These are phyloP conservation scores for Hemitrygon akajei DNA, from an alignment of 2,797 vertebrate species.

Conservation along the genomic window DNA sequence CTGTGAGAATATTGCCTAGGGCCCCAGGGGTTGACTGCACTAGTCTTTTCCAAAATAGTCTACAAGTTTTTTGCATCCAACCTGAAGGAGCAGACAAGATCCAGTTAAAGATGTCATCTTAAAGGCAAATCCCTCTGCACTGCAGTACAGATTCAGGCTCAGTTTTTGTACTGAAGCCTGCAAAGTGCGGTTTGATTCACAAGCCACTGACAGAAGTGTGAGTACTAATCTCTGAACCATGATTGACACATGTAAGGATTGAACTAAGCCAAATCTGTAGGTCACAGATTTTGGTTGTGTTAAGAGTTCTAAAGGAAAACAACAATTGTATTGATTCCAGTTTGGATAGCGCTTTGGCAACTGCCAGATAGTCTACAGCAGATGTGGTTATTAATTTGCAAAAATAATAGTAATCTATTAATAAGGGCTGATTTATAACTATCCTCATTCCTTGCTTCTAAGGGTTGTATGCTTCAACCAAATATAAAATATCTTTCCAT, in stretches of 20 bases:
- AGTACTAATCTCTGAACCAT: neutral
- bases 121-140: neutral
- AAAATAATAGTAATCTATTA: neutral
- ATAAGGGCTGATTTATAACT: neutral
- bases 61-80: neutral
- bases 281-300: neutral
- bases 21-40: neutral
- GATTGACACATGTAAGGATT: neutral
- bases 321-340: neutral
- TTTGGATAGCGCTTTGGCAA: neutral
- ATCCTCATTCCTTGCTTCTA: slow-evolving; percentile 72
- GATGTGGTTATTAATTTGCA: neutral
- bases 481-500: slow-evolving; percentile 78
- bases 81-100: neutral
- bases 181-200: neutral
- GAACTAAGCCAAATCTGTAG: neutral
- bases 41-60: neutral
- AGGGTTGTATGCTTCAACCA: slow-evolving; percentile 62
- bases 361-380: neutral
- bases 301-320: neutral
- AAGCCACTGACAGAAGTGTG: neutral
- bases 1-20: too few relatives aligned
- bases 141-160: neutral
- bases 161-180: neutral
- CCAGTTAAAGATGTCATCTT: neutral